Evolutionary conservation across 2,888 invertebrate species (phyloP).

Genomic region (Prosopocoilus inquinatus): DNA sequence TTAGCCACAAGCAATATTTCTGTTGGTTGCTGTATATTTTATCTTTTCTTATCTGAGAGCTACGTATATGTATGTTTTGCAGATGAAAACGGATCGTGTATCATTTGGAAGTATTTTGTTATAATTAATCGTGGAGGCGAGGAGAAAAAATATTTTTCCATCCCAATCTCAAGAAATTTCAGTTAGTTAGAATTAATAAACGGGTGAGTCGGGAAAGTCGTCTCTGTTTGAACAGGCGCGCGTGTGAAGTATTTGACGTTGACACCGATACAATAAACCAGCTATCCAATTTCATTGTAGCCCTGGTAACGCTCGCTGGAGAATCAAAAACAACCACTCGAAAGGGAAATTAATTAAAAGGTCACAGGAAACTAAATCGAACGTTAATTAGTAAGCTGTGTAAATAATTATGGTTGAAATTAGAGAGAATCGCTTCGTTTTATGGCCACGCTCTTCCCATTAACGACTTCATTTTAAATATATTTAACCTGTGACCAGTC

Average conservation of each 20-base stretch:
- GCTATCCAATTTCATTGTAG: constrained; percentile 15
- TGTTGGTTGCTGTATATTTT: too few species aligned
- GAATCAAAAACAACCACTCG: constrained; percentile 20
- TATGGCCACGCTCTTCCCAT: not conserved
- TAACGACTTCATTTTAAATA: not conserved
- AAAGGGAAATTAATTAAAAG: constrained; percentile 30
- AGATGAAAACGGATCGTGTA: too few species aligned
- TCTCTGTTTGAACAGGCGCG: not conserved
- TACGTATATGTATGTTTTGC: too few species aligned
- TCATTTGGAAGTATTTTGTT: too few species aligned
- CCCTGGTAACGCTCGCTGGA: constrained; percentile 7
- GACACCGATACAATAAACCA: constrained; percentile 18
- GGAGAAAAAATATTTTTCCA: too few species aligned
- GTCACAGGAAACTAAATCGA: constrained; percentile 32
- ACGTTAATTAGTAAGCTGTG: constrained; percentile 29
- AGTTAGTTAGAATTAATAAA: not conserved
- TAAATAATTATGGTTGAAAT: constrained; percentile 25
- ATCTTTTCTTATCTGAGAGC: too few species aligned
- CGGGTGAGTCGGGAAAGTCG: not conserved
- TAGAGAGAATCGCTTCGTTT: constrained; percentile 16
- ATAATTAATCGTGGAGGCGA: too few species aligned
- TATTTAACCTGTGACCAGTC: not conserved
- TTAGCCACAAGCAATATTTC: too few species aligned
- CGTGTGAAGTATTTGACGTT: constrained; percentile 18
- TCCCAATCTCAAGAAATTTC: too few species aligned